Evolutionary conservation across 1,140 invertebrate genomes (phyloP).

Genomic region (Drosophila bocki): DNA sequence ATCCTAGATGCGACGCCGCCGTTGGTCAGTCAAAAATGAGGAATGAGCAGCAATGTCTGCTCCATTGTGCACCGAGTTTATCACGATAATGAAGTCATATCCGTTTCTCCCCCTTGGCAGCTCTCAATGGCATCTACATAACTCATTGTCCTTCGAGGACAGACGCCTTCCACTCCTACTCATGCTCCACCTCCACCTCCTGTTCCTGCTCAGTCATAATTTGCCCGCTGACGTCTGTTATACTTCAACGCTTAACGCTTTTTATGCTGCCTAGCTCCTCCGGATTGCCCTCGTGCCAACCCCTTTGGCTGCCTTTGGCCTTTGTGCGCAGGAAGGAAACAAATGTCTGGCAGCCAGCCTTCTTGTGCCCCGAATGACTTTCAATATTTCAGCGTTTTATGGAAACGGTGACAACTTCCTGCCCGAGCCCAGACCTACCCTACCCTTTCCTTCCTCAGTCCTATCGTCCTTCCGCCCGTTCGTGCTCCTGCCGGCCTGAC

Average conservation of each 20-base stretch:
- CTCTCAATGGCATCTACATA: constrained; percentile 65
- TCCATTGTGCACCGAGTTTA: constrained; percentile 67
- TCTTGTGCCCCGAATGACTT: constrained; percentile 71
- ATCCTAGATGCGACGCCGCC: constrained; percentile 7
- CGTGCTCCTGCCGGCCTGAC: neutral
- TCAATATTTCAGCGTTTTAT: constrained; percentile 80
- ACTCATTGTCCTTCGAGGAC: constrained; percentile 47
- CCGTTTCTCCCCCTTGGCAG: constrained; percentile 33
- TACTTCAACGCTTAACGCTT: constrained; percentile 68
- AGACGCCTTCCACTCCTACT: neutral
- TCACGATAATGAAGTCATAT: constrained; percentile 78
- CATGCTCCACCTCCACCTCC: constrained; percentile 18
- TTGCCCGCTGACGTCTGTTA: constrained; percentile 69
- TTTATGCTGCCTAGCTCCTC: constrained; percentile 34
- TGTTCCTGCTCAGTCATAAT: constrained; percentile 62
- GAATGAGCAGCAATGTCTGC: constrained; percentile 36
- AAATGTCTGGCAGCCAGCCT: constrained; percentile 64
- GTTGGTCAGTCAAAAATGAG: constrained; percentile 39
- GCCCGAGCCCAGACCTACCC: constrained; percentile 26
- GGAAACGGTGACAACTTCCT: constrained; percentile 76
- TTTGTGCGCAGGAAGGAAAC: constrained; percentile 72
- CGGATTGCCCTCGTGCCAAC: constrained; percentile 22
- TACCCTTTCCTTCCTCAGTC: constrained; percentile 15
- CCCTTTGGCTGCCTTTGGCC: constrained; percentile 20
- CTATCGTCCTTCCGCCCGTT: constrained; percentile 8